Base-by-base conservation (phyloP, 2,113 vertebrate genomes). In the Herpetotheres cachinnans region DNA sequence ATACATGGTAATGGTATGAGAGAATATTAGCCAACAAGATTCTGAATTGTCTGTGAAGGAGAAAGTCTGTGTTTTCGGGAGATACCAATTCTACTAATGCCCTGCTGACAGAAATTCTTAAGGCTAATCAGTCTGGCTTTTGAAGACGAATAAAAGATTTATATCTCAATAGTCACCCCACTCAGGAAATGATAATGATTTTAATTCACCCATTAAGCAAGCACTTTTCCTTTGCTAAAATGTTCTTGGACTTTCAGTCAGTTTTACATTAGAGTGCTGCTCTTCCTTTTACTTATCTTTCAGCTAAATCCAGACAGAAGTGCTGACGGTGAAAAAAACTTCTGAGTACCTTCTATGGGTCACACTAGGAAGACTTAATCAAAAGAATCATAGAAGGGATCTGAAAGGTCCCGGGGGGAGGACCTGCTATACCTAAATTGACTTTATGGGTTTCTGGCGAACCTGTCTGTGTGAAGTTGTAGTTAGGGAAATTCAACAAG, bases 181-280 rank as follows among this genome's bases (percentile, higher is more conserved):
- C 67, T 92, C 63, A 91, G 47, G 76, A 95, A 95, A 94, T 92
- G 0, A 30, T 90, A 76, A 79, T 58, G 3, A 42, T 85, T 95
- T 91, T 93, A 90, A 90, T 62, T 90, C 32, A 69, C 32, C 32
- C 74, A 80, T 96, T 96, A 88, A 82, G 66, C 54, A 80, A 63
- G 49, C 40, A 62, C 46, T 91, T 91, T 76, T 76, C 19, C 34
- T 15, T 56, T 1, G 0, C 74, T 90, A 65, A 82, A 93, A 72
- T 65, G 44, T 72, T 80, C 30, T 73, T 80, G 42, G 54, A 86
- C 49, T 90, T 94, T 54, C 17, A 65, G 47, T 71, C 21, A 52
- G 19, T 85, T 87, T 82, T 95, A 16, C 30, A 29, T 83, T 80
- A 93, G 14, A 54, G 58, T 62, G 21, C 26, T 11, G 77, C 62